Percentiles rank a stretch among this genome's conserved stretches.
phyloP scores from a whole-genome alignment of 1,140 invertebrate genomes.

The Orussus abietinus region DNA sequence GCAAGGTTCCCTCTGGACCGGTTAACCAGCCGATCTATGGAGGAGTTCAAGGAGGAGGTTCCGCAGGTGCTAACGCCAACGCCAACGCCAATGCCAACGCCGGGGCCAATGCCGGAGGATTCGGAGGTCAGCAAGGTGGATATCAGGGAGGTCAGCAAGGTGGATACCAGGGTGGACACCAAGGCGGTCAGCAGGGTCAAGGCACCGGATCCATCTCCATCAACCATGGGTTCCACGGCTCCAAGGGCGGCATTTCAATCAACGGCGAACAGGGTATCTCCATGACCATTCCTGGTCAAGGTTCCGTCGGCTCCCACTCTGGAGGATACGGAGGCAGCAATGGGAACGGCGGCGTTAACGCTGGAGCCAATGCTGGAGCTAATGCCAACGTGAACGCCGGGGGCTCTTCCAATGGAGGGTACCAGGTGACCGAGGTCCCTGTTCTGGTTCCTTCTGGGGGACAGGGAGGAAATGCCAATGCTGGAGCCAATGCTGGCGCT shows the following conservation, averaged over 20 bases:
- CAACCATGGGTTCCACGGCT: no score
- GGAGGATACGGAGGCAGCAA: no score
- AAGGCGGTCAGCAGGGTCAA: no score
- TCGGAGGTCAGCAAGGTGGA: background rate
- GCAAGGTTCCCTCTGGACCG: no score
- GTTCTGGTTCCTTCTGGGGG: constrained; percentile 2
- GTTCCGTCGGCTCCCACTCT: no score
- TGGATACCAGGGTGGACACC: no score
- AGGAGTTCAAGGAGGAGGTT: background rate
- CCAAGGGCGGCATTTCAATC: no score
- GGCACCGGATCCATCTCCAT: no score
- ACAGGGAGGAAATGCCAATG: constrained; percentile 5
- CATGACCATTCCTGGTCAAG: no score
- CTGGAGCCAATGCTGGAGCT: constrained; percentile 16
- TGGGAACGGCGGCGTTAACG: constrained; percentile 13
- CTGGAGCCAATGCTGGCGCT: constrained; percentile 8
- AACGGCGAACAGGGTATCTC: no score
- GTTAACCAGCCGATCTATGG: no score
- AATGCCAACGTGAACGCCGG: background rate
- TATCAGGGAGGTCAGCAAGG: no score
- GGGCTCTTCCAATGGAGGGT: background rate
- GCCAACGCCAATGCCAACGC: constrained; percentile 22
- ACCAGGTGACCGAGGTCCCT: background rate
- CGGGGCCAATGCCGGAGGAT: constrained; percentile 4
- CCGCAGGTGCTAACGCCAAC: constrained; percentile 5